Evolutionary conservation across 2,113 vertebrate genomes (phyloP), one percentile per base, ranked within the genome.

Genomic region (Passer domesticus): DNA sequence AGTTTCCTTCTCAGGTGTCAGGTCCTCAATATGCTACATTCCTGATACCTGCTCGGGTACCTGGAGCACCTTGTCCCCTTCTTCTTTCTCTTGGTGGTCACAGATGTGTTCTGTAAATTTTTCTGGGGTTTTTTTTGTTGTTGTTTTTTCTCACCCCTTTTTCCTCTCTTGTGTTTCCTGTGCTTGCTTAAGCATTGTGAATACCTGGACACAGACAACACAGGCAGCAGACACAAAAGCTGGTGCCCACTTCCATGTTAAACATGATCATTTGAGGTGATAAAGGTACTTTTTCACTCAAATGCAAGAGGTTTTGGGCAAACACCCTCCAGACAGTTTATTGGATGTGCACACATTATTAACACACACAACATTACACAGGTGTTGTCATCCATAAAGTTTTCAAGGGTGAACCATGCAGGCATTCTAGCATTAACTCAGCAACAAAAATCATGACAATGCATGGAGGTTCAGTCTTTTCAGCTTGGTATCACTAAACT

Each of bases 121-220:
- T 13, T 15, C 6, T 2, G 2, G 6, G 4, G n/a, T n/a, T 10
- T 5, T 43, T 56, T 35, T 10, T 12, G 5, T 5, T 37, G 10
- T 58, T 19, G 7, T 30, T 43, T 27, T 22, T n/a, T 17, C 16
- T 47, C 11, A 20, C 2, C 23, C 13, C 17, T 58, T 52, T 83
- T 15, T 12, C 3, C 18, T 56, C 10, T 39, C 43, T 35, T 15
- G 0, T 33, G 31, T 64, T 46, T 79, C 35, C 43, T 79, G 10
- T 3, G 0, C 18, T 86, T 89, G 70, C 41, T 66, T 75, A 62
- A 35, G 30, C 8, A 18, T 20, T 41, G 14, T 44, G 15, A 35
- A 15, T 7, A 2, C 7, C 33, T 52, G 15, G 11, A 12, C 28
- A 70, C 10, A 22, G 70, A 55, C 9, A 60, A 75, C 39, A 31